Evolutionary conservation across 2,797 vertebrate species (phyloP).

Genomic region (Lepilemur ruficaudatus): DNA sequence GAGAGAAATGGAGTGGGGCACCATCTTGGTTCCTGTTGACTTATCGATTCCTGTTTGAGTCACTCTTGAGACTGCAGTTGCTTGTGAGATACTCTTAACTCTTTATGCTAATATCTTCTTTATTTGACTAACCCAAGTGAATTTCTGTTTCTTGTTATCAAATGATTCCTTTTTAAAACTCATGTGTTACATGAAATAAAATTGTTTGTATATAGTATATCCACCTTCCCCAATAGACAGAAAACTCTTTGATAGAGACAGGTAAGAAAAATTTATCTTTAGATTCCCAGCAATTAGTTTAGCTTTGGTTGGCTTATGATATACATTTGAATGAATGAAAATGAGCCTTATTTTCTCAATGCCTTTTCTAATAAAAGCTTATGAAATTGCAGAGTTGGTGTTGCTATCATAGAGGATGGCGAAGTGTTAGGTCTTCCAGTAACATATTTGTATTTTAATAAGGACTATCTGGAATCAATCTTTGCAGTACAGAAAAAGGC

Average conservation of each 20-base stretch:
- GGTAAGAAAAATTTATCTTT: slow-evolving; percentile 27
- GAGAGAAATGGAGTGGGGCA: not conserved
- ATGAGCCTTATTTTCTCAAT: not conserved
- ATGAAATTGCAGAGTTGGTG: slow-evolving; percentile 27
- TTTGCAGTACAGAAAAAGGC: slow-evolving; percentile 29
- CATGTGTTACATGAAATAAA: not conserved
- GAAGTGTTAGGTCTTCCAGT: not conserved
- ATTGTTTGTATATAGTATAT: not conserved
- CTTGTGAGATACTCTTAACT: not conserved
- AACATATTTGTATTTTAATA: slow-evolving; percentile 54
- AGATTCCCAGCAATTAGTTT: slow-evolving; percentile 1
- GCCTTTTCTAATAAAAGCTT: slow-evolving; percentile 1
- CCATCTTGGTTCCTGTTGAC: not conserved
- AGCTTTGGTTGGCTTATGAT: not conserved
- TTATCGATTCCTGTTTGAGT: not conserved
- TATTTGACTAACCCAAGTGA: not conserved
- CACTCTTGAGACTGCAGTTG: not conserved
- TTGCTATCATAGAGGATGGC: slow-evolving; percentile 24
- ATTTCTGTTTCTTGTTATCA: slow-evolving; percentile 33
- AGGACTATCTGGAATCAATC: slow-evolving; percentile 20
- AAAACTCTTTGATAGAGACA: not conserved
- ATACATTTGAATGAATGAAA: not conserved
- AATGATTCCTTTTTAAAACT: not conserved
- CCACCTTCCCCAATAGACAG: not conserved
- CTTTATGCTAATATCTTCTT: not conserved